These are phyloP conservation scores for Sardina pilchardus DNA, from an alignment of 2,113 vertebrate species.

Conservation along the genomic window DNA sequence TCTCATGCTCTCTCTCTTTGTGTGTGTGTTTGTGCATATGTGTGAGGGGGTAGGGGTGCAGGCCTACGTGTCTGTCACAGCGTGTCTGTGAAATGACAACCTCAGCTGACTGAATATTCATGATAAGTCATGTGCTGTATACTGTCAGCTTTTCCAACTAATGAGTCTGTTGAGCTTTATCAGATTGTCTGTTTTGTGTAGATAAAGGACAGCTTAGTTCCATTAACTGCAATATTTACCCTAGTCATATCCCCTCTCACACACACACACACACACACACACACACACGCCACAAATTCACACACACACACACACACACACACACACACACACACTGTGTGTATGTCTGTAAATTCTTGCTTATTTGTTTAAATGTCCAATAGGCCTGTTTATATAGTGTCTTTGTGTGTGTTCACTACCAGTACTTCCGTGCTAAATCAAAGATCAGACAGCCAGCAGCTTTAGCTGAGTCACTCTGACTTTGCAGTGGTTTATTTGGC, in stretches of 20 bases:
- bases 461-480: constrained; percentile 13
- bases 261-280: too few species aligned
- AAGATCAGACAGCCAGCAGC: background rate
- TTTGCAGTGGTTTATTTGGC: background rate
- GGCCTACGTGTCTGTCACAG: too few species aligned
- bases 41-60: background rate
- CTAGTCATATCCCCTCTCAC: too few species aligned
- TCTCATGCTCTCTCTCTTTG: background rate
- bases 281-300: too few species aligned
- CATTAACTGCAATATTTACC: background rate
- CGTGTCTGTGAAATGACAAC: too few species aligned
- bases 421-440: background rate
- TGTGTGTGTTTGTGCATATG: background rate
- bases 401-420: constrained; percentile 4
- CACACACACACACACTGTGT: background rate
- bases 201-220: background rate
- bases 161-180: background rate
- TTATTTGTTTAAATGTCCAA: background rate
- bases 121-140: too few species aligned
- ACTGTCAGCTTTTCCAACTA: too few species aligned
- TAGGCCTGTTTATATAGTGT: background rate
- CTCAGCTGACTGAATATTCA: too few species aligned
- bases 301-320: too few species aligned
- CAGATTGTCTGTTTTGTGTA: background rate
- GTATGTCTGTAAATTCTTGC: background rate